Evolutionary conservation across 2,888 invertebrate species (phyloP), one percentile per base, ranked within the genome.

Genomic region (Mimumesa dahlbomi): DNA sequence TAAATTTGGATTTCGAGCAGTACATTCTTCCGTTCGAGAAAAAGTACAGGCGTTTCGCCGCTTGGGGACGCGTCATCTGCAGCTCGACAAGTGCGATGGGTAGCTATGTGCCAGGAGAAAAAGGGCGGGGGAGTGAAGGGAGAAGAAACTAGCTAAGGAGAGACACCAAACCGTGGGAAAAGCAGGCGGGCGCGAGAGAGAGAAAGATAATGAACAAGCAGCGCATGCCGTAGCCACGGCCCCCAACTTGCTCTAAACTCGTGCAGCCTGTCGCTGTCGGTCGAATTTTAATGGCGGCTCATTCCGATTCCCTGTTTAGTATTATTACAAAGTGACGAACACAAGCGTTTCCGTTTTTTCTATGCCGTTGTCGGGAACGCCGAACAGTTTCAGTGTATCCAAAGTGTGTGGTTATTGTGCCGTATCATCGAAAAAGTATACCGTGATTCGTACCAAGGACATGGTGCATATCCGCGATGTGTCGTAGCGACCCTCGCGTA

Each of bases 251-350:
- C 77, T 70, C 73, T 58, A 57, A 77, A 80, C 78, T 80, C 78
- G 78, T 80, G 80, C 73, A 70, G 71, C 65, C 81, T 68, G 75
- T 78, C 80, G 78, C 73, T 77, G 80, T 79, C 82, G 83, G 82
- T 84, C 86, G 86, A 83, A 87, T 85, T 85, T 87, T 86, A 87
- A 87, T 87, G 87, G 86, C 87, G 87, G 84, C 85, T 83, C 81
- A 79, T 79, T 78, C 77, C 66, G 80, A 82, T 75, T 85, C 77
- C 65, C 81, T 82, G 82, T 81, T 82, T 82, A 82, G 85, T 87
- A 85, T 87, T 86, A 83, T 85, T 79, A 83, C 84, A 79, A 84
- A 82, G 81, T 81, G 82, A 85, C 81, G 66, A 52, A 67, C 38
- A 63, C 49, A 49, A n/a, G 57, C 58, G 45, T 42, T 58, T 45